A percentile compares a stretch with the other conserved stretches of the same genome.
Evolutionary conservation across 2,888 invertebrate species (phyloP).

Genomic region (Palloptera scutellata): DNA sequence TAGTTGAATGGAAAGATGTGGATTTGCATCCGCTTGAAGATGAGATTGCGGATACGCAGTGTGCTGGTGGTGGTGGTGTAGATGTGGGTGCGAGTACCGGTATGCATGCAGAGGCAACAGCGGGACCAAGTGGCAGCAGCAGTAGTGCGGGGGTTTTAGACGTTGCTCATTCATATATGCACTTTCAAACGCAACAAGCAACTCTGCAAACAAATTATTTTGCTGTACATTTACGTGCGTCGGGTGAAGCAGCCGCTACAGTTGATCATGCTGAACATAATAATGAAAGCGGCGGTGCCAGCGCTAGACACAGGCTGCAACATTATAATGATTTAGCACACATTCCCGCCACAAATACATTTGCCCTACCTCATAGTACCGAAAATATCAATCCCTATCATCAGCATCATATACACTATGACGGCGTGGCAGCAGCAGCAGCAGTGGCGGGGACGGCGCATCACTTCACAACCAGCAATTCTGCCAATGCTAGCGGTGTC

Average conservation of each 20-base stretch:
- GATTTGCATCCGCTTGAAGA: constrained; percentile 84
- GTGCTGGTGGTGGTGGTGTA: background rate
- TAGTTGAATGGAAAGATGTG: constrained; percentile 88
- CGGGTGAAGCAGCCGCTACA: constrained; percentile 24
- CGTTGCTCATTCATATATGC: constrained; percentile 46
- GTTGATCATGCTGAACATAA: constrained; percentile 4
- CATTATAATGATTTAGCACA: background rate
- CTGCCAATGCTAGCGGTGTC: background rate
- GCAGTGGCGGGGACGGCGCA: no score
- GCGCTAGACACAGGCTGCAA: background rate
- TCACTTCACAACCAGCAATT: no score
- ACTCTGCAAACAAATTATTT: constrained; percentile 62
- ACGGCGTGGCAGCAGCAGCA: no score
- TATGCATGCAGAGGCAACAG: constrained; percentile 33
- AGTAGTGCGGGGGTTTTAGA: constrained; percentile 24
- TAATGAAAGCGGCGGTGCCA: constrained; percentile 1
- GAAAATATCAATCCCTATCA: constrained; percentile 12
- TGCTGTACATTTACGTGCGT: constrained; percentile 56
- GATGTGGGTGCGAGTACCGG: constrained; percentile 3
- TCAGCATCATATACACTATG: constrained; percentile 24
- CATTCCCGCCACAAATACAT: background rate
- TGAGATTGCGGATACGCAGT: constrained; percentile 55
- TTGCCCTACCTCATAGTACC: background rate
- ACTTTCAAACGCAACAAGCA: constrained; percentile 54
- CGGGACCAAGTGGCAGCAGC: constrained; percentile 17